phyloP scores from a whole-genome alignment of 2,113 vertebrate species.

The Urocitellus parryii region DNA sequence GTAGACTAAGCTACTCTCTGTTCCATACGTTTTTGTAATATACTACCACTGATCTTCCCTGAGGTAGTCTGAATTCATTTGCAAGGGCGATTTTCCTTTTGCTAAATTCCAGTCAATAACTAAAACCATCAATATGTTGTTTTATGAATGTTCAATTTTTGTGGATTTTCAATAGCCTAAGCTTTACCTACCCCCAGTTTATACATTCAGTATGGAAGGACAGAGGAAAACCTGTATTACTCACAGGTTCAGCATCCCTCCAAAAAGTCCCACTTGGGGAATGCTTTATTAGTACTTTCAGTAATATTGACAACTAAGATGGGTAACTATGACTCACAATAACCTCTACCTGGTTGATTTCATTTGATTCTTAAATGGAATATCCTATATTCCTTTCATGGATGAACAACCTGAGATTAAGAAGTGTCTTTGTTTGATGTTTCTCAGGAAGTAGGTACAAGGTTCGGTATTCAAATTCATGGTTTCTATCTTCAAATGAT shows the following conservation, averaged over 20 bases:
- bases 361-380: background rate
- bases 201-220: background rate
- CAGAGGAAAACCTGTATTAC: background rate
- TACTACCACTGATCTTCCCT: background rate
- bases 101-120: slow-evolving; percentile 25
- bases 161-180: background rate
- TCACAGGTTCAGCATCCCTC: background rate
- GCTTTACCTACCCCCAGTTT: background rate
- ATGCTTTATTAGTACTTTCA: slow-evolving; percentile 8
- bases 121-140: background rate
- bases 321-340: background rate
- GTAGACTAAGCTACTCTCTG: background rate
- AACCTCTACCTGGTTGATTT: slow-evolving; percentile 5
- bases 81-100: slow-evolving; percentile 1
- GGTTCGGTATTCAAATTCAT: background rate
- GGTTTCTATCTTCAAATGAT: background rate
- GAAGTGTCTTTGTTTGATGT: background rate
- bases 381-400: background rate
- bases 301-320: background rate
- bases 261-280: background rate
- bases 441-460: background rate
- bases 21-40: background rate
- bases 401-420: background rate
- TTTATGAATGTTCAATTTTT: background rate
- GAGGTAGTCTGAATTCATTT: background rate